Percentiles rank a stretch among this genome's conserved stretches.
Conservation (phyloP, 1,140 invertebrate genomes). For the Papilio glaucus region DNA sequence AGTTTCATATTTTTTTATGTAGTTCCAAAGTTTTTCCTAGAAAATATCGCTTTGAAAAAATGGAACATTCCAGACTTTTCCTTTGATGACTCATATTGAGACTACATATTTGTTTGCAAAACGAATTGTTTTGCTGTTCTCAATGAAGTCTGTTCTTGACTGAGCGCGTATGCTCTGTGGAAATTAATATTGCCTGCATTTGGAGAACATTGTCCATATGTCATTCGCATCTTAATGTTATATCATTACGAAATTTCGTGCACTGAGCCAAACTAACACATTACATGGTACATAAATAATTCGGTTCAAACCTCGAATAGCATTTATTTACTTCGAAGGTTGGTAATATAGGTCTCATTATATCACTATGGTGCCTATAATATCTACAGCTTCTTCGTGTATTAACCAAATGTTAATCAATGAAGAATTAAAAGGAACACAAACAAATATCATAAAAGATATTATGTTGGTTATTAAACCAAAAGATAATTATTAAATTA, state of each 20-base stretch:
- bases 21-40: too few species aligned
- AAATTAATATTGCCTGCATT: background rate
- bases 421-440: too few species aligned
- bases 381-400: background rate
- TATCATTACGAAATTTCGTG: constrained; percentile 6
- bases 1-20: too few species aligned
- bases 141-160: background rate
- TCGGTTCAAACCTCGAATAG: background rate
- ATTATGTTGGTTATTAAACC: too few species aligned
- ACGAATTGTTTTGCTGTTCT: background rate
- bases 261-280: background rate
- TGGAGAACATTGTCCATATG: background rate
- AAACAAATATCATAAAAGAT: too few species aligned
- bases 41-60: background rate
- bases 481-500: too few species aligned
- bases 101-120: too few species aligned
- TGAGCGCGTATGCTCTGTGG: background rate
- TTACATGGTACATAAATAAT: constrained; percentile 1
- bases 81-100: background rate
- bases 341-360: background rate
- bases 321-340: constrained; percentile 7
- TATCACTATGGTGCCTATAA: background rate
- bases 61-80: too few species aligned
- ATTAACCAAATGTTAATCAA: background rate
- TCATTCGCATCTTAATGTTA: background rate